phyloP scores from a whole-genome alignment of 2,888 invertebrate species.

The Drosophila borborema region DNA sequence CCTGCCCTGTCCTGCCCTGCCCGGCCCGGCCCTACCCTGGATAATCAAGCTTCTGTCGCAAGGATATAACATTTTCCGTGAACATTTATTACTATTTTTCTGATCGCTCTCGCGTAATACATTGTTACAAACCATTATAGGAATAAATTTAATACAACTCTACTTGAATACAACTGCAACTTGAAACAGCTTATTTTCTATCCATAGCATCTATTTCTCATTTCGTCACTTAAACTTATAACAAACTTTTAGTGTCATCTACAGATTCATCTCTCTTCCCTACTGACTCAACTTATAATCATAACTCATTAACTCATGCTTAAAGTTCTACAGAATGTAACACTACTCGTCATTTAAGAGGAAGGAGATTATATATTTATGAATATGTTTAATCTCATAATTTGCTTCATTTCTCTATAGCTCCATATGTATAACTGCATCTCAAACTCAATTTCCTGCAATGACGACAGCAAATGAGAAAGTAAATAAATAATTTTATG shows the following conservation, averaged over 20 bases:
- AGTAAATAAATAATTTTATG: background rate
- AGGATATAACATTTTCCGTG: background rate
- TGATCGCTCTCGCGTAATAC: background rate
- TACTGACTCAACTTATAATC: background rate
- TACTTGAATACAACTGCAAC: background rate
- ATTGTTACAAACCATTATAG: too few relatives aligned
- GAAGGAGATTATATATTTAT: too few relatives aligned
- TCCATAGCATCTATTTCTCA: background rate
- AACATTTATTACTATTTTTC: background rate
- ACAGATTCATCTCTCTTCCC: background rate
- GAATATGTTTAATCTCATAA: too few relatives aligned
- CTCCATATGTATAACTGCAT: background rate
- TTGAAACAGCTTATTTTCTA: too few relatives aligned
- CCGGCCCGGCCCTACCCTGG: background rate
- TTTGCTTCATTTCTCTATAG: too few relatives aligned
- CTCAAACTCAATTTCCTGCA: background rate
- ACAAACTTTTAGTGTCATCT: background rate
- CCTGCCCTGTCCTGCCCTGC: background rate
- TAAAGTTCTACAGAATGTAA: too few relatives aligned
- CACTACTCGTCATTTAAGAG: too few relatives aligned
- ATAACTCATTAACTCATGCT: background rate
- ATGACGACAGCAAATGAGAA: background rate
- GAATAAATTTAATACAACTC: background rate
- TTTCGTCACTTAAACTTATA: background rate
- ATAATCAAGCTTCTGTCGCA: conserved; percentile 1